phyloP scores from a whole-genome alignment of 2,113 vertebrate species.

The Peromyscus maniculatus region DNA sequence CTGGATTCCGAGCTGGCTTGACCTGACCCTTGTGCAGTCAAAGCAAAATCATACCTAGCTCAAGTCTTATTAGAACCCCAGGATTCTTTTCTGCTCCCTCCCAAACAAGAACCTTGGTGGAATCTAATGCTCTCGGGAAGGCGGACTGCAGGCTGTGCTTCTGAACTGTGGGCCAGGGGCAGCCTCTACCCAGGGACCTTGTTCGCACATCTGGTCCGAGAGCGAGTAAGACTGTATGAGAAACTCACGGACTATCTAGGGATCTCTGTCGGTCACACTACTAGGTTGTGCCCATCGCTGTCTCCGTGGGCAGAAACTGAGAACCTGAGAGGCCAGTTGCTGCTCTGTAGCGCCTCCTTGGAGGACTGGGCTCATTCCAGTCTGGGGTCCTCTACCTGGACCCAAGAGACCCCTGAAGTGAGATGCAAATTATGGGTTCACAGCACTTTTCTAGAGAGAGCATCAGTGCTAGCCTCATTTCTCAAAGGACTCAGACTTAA shows the following conservation, averaged over 20 bases:
- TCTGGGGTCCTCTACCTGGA: background rate
- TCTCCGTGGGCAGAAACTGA: background rate
- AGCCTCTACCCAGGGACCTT: background rate
- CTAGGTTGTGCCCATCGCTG: background rate
- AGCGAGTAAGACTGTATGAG: fast-evolving
- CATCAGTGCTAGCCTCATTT: background rate
- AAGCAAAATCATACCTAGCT: background rate
- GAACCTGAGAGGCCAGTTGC: background rate
- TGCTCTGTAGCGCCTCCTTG: background rate
- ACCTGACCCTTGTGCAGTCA: background rate
- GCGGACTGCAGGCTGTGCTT: fast-evolving
- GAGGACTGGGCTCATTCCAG: background rate
- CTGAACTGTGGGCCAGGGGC: fast-evolving
- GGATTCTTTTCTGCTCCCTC: background rate
- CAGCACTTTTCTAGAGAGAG: background rate
- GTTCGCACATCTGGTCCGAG: background rate
- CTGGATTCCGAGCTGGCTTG: background rate
- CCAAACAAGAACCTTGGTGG: background rate
- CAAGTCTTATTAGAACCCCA: background rate
- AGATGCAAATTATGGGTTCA: background rate
- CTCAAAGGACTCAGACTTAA: background rate
- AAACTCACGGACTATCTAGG: background rate
- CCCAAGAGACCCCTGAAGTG: fast-evolving
- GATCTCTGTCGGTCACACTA: background rate
- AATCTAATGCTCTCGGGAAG: background rate